Base-by-base conservation (phyloP, 1,140 invertebrate genomes). In the Cecropterus lyciades region DNA sequence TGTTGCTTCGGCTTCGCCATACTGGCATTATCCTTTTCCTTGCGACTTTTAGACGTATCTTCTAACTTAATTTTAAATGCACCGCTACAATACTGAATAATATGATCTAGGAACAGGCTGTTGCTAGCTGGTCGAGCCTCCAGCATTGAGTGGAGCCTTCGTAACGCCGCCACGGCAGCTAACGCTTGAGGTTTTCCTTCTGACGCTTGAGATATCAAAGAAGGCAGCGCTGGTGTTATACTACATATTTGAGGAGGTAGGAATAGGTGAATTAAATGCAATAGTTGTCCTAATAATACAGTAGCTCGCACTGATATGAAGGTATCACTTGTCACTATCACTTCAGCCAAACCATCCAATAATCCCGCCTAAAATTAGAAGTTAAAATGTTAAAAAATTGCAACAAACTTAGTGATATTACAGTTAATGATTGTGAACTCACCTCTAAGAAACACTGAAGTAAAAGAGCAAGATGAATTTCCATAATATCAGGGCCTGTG, bases 281-380 rank as follows among this genome's bases (percentile, higher is more conserved):
- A 86, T 30, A 99, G 92, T 89, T 98, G 97, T 42, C 96, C 95
- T 48, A 99, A 92, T 13, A 99, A 89, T 56, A 99, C 95, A 0
- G 98, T 98, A 17, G 98, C 97, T 62, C 97, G 94, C 40, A 99
- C 96, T 40, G 97, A 98, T 67, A 99, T 95, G 80, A 97, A 96
- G 5, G 96, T 96, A 82, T 98, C 97, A 72, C 96, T 96, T 20
- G 95, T 96, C 5, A 98, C 96, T 73, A 99, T 97, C 3, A 98
- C 98, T 93, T 99, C 97, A 10, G 97, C 96, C 37, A 99, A 93
- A 10, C 98, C 98, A 82, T 97, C 96, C 45, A 98, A 93, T 9
- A 99, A 85, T 43, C 98, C 97, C 65, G 95, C 96, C 92, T 93
- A 73, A 45, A 85, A 86, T n/a, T 49, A n/a, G 7, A 17, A 60